Conservation (phyloP, 2,888 invertebrate species). For the Drosophila mimica region DNA sequence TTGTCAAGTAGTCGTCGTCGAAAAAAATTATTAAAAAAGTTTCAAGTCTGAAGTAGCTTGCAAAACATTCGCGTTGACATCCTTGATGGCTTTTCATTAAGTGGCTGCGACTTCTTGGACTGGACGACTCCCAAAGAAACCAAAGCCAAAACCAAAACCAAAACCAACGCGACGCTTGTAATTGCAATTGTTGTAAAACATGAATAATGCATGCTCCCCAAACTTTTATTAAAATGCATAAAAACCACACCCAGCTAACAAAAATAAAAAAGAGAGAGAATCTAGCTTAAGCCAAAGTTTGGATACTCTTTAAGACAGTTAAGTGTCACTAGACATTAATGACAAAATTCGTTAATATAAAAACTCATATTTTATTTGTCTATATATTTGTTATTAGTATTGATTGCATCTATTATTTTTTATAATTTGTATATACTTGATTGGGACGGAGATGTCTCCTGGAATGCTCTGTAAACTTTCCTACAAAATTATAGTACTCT, state of each 20-base stretch:
- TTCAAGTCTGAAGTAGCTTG: constrained; percentile 45
- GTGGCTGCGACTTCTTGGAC: constrained; percentile 13
- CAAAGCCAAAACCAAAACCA: neutral
- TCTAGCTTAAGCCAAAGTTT: neutral
- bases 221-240: constrained; percentile 75
- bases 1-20: constrained; percentile 61
- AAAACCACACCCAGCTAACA: constrained; percentile 39
- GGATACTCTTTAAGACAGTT: neutral
- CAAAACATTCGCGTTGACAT: constrained; percentile 15
- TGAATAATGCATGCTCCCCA: constrained; percentile 74
- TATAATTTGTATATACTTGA: no score
- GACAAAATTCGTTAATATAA: neutral
- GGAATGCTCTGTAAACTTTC: neutral
- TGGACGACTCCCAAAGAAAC: neutral
- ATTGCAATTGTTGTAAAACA: constrained; percentile 73
- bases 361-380: neutral
- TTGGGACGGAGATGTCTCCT: neutral
- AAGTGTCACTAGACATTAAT: neutral
- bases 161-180: constrained; percentile 36
- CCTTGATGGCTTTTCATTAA: constrained; percentile 74
- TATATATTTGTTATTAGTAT: no score
- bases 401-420: no score
- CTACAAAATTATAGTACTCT: neutral
- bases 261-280: neutral
- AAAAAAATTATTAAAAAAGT: constrained; percentile 76